Evolutionary conservation across 2,113 vertebrate genomes (phyloP).

Genomic region (Thalassoma bifasciatum): DNA sequence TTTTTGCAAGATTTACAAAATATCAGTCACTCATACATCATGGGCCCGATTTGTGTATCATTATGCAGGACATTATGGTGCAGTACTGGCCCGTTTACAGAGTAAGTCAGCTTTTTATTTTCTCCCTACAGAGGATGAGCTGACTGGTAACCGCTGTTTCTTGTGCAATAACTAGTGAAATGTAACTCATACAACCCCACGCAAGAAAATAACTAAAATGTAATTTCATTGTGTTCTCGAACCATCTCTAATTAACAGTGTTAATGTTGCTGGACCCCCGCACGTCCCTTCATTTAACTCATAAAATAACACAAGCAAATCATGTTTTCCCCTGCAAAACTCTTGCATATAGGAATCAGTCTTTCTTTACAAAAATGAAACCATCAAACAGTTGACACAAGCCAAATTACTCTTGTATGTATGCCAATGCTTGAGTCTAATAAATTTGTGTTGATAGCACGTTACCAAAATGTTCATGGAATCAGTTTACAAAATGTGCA

Average conservation of each 20-base stretch:
- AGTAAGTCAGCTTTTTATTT: too few relatives aligned
- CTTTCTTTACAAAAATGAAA: background rate
- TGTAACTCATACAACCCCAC: too few relatives aligned
- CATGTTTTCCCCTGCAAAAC: background rate
- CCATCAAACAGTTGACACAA: background rate
- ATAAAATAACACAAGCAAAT: conserved; percentile 9
- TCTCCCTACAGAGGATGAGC: too few relatives aligned
- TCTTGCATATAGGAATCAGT: conserved; percentile 12
- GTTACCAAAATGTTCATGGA: conserved; percentile 22
- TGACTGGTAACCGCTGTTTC: too few relatives aligned
- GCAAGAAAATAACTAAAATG: too few relatives aligned
- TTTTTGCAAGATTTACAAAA: too few relatives aligned
- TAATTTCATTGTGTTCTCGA: conserved; percentile 1
- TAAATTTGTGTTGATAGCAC: background rate
- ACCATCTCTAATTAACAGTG: conserved; percentile 14
- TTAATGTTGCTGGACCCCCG: background rate
- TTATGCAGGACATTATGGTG: too few relatives aligned
- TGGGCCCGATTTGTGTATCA: too few relatives aligned
- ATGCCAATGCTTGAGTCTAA: conserved; percentile 2
- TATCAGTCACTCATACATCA: too few relatives aligned
- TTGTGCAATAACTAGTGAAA: too few relatives aligned
- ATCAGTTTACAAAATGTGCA: conserved; percentile 54
- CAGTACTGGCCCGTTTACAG: too few relatives aligned
- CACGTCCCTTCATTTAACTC: background rate
- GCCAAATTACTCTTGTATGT: background rate